Conservation (phyloP, 2,113 vertebrate genomes). For the Marcusenius ussheri region DNA sequence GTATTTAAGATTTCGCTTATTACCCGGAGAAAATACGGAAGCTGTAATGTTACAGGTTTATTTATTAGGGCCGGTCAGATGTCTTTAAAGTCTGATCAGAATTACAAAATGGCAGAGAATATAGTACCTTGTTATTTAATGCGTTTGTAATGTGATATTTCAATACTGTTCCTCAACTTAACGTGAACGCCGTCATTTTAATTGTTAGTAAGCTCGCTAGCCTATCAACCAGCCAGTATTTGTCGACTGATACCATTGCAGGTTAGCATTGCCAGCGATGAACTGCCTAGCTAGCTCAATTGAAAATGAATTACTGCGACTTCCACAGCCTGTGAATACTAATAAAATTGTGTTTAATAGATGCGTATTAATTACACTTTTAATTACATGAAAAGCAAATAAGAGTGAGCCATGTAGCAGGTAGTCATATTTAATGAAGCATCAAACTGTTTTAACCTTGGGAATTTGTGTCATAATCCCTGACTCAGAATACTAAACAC, state of each 20-base stretch:
- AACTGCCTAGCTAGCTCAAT: not conserved
- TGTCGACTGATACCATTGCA: not conserved
- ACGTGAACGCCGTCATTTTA: not conserved
- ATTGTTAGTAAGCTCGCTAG: not conserved
- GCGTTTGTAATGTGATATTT: not conserved
- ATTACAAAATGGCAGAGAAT: not conserved
- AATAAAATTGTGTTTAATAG: not conserved
- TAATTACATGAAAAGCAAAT: not conserved
- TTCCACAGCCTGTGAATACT: not conserved
- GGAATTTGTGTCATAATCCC: not conserved
- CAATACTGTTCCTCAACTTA: not conserved
- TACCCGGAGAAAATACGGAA: conserved; percentile 31
- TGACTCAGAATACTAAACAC: not conserved
- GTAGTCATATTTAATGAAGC: not conserved
- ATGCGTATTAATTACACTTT: not conserved
- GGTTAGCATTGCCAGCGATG: not conserved
- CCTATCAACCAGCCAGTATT: not conserved
- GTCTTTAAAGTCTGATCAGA: not conserved
- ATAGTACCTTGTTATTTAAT: not conserved
- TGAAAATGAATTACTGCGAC: not conserved
- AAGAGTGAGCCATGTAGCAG: not conserved
- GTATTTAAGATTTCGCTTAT: not conserved
- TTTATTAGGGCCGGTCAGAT: conserved; percentile 6
- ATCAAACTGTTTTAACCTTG: not conserved
- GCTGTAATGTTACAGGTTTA: conserved; percentile 32